These are phyloP conservation scores for Galeopterus variegatus DNA, from an alignment of 2,113 vertebrate genomes.

Conservation along the genomic window DNA sequence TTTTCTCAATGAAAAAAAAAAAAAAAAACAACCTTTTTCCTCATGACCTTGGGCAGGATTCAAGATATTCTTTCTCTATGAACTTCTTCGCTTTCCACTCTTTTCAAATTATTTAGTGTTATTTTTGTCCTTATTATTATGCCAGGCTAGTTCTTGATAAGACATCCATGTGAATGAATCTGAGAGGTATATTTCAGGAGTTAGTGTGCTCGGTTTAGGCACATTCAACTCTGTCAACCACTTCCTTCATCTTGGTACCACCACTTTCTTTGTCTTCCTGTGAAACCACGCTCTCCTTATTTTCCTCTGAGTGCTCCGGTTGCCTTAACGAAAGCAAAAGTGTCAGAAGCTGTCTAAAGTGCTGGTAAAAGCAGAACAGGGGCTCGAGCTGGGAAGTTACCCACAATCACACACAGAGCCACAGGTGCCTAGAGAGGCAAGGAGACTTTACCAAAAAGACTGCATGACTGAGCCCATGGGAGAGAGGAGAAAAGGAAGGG, in stretches of 20 bases:
- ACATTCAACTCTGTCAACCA: not conserved
- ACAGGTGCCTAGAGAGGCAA: not conserved
- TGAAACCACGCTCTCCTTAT: not conserved
- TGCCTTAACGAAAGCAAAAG: not conserved
- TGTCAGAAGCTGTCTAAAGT: not conserved
- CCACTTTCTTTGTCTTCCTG: not conserved
- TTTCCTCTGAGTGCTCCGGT: not conserved
- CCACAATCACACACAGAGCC: not conserved
- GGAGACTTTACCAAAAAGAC: not conserved
- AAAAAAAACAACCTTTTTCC: not conserved
- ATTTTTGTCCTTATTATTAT: not conserved
- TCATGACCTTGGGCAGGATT: not conserved
- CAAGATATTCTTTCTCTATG: not conserved
- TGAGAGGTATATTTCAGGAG: not conserved
- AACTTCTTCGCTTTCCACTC: not conserved
- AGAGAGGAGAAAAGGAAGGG: not conserved
- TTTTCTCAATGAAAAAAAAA: not conserved
- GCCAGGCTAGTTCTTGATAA: not conserved
- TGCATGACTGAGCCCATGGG: rapidly evolving
- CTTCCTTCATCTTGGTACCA: not conserved
- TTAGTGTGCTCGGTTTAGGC: not conserved
- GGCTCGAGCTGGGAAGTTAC: not conserved
- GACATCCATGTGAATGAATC: not conserved
- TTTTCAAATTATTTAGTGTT: not conserved
- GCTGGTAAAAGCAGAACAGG: not conserved